Percentiles rank a stretch among this genome's conserved stretches.
These are phyloP conservation scores for Omphaloscelis lunosa DNA, from an alignment of 2,888 invertebrate genomes.

Conservation along the genomic window DNA sequence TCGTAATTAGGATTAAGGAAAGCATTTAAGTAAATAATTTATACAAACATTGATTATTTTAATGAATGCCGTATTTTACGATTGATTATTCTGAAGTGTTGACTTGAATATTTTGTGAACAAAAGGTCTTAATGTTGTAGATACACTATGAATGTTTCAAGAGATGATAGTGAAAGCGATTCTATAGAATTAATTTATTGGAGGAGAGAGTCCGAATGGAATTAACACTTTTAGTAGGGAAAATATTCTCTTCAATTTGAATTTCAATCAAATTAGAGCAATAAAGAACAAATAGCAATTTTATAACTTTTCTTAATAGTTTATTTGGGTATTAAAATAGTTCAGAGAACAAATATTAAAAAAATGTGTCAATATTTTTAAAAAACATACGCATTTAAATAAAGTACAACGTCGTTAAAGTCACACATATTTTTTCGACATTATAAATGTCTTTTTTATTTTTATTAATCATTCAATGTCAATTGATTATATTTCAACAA, in stretches of 20 bases:
- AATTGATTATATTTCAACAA: not conserved
- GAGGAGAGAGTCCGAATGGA: slow-evolving; percentile 6
- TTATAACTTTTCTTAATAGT: too few species aligned
- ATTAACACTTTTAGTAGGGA: not conserved
- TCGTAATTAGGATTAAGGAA: too few species aligned
- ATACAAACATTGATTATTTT: too few species aligned
- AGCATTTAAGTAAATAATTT: too few species aligned
- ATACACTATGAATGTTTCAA: slow-evolving; percentile 39
- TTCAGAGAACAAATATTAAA: not conserved
- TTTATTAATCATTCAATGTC: not conserved
- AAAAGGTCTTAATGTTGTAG: slow-evolving; percentile 3
- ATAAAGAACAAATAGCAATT: not conserved
- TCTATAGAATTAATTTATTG: slow-evolving; percentile 32
- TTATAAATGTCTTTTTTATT: too few species aligned
- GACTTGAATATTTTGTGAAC: not conserved
- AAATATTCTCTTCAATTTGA: not conserved
- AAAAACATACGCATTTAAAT: too few species aligned
- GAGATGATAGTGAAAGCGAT: slow-evolving; percentile 8
- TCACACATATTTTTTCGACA: too few species aligned
- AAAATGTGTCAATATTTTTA: too few species aligned
- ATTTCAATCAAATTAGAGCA: too few species aligned
- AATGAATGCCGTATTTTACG: too few species aligned
- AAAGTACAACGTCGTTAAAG: too few species aligned
- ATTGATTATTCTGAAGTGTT: not conserved
- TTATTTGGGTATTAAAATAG: not conserved